phyloP scores from a whole-genome alignment of 2,888 invertebrate species.

The Neoascia interrupta region DNA sequence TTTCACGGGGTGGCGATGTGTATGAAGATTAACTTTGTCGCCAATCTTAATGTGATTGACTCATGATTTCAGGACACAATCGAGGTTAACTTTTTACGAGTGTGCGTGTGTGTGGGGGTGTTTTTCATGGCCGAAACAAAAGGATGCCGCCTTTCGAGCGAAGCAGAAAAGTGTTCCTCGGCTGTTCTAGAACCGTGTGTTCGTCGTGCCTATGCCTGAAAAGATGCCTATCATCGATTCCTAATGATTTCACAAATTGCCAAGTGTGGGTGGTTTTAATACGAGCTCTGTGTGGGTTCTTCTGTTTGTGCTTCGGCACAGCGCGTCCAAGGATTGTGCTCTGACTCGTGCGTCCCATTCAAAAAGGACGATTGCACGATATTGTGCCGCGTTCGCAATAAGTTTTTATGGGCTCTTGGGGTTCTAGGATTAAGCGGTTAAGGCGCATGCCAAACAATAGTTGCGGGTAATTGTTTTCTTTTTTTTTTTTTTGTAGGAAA shows the following conservation, averaged over 20 bases:
- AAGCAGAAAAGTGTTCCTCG: constrained; percentile 8
- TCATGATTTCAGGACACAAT: constrained; percentile 54
- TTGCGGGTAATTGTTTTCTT: constrained; percentile 46
- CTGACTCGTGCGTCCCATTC: constrained; percentile 27
- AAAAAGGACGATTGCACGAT: constrained; percentile 14
- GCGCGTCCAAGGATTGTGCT: neutral
- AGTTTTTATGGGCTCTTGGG: constrained; percentile 32
- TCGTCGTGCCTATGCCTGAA: constrained; percentile 7
- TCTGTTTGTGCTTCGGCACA: neutral
- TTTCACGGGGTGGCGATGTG: constrained; percentile 48
- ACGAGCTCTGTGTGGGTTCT: no score
- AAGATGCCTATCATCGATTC: constrained; percentile 62
- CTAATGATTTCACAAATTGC: constrained; percentile 53
- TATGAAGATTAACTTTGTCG: constrained; percentile 65
- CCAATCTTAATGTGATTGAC: constrained; percentile 69
- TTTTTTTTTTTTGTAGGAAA: neutral
- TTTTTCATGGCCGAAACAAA: constrained; percentile 33
- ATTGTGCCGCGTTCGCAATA: constrained; percentile 34
- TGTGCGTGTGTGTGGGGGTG: constrained; percentile 5
- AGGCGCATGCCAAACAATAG: constrained; percentile 36
- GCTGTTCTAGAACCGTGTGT: constrained; percentile 1
- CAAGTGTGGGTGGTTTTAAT: constrained; percentile 24
- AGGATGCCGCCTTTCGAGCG: neutral
- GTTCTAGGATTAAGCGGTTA: constrained; percentile 36
- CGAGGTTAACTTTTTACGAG: constrained; percentile 19